Percentiles rank a stretch among this genome's conserved stretches.
Evolutionary conservation across 2,797 vertebrate species (phyloP).

Genomic region (Lacerta bilineata): DNA sequence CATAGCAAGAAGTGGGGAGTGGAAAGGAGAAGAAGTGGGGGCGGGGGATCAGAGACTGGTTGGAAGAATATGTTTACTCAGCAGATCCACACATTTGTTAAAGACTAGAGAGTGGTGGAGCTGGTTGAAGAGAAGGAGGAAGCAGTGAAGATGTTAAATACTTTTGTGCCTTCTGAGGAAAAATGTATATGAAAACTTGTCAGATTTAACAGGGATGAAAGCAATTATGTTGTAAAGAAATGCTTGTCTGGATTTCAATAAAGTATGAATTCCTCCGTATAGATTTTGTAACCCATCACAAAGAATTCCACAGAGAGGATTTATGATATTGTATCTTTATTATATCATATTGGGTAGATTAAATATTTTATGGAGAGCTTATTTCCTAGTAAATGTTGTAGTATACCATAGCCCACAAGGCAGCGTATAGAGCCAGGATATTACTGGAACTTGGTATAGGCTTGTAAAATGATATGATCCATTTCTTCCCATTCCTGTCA

Average conservation of each 20-base stretch:
- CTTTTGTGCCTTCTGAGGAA: conserved; percentile 55
- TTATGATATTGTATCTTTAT: conserved; percentile 34
- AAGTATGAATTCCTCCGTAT: conserved; percentile 43
- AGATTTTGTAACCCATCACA: conserved; percentile 46
- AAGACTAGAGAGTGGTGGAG: conserved; percentile 66
- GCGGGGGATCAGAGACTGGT: neutral
- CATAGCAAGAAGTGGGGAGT: conserved; percentile 48
- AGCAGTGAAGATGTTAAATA: conserved; percentile 34
- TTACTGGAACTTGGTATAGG: conserved; percentile 23
- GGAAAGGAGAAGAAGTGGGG: conserved; percentile 30
- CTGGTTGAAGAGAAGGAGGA: conserved; percentile 60
- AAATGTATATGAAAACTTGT: conserved; percentile 38
- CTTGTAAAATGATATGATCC: conserved; percentile 20
- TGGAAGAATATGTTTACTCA: conserved; percentile 65
- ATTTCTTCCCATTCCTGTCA: conserved; percentile 56
- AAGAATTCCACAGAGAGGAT: conserved; percentile 26
- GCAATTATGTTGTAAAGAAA: conserved; percentile 42
- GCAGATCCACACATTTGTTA: conserved; percentile 58
- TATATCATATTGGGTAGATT: conserved; percentile 8
- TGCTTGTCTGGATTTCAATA: conserved; percentile 48
- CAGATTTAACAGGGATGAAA: conserved; percentile 54
- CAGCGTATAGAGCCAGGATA: neutral
- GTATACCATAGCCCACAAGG: neutral
- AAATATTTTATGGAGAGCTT: conserved; percentile 51
- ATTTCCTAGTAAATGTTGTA: conserved; percentile 18